Base-by-base conservation (phyloP, 2,797 vertebrate genomes). In the Lepus oiostolus region DNA sequence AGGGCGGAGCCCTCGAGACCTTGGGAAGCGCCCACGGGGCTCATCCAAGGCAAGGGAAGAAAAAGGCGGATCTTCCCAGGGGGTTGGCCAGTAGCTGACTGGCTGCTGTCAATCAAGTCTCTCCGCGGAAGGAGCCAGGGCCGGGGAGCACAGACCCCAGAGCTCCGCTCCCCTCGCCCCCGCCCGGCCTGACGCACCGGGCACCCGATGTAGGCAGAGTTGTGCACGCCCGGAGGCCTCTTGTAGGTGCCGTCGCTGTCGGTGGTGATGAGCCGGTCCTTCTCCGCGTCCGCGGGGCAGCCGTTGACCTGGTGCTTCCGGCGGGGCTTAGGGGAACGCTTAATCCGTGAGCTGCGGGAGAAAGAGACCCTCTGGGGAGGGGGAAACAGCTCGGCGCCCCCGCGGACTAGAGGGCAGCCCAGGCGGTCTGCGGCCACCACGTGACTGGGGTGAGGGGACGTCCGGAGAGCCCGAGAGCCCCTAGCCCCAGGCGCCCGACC, bases 221-320 rank as follows among this genome's bases (percentile, higher is more conserved):
- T 99, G 98, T 99, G 99, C 97, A 99, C 99, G 50, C 99, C 99
- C 0, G 99, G 99, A 89, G 99, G 99, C 92, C 99, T 99, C 97
- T 99, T 99, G 98, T 99, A 99, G 0, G 99, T 99, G 92, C 99
- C 99, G 0, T 99, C 99, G 7, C 99, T 99, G 90, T 99, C 99
- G 0, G 98, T 99, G 76, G 98, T 98, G 96, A 99, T 99, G 80
- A 99, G 98, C 7, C 99, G 98, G 97, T 99, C 99, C 97, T 99
- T 99, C 98, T 99, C 99, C 0, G 99, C 99, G 67, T 99, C 99
- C 3, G 98, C 97, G 0, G 99, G 99, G 91, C 99, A 99, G 63
- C 99, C 99, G 0, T 99, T 99, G 96, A 99, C 98, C 89, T 99
- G 99, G 85, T 99, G 99, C 79, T 98, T 98, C 14, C 99, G 98